Evolutionary conservation across 2,113 vertebrate genomes (phyloP).

Genomic region (Ranitomeya imitator): DNA sequence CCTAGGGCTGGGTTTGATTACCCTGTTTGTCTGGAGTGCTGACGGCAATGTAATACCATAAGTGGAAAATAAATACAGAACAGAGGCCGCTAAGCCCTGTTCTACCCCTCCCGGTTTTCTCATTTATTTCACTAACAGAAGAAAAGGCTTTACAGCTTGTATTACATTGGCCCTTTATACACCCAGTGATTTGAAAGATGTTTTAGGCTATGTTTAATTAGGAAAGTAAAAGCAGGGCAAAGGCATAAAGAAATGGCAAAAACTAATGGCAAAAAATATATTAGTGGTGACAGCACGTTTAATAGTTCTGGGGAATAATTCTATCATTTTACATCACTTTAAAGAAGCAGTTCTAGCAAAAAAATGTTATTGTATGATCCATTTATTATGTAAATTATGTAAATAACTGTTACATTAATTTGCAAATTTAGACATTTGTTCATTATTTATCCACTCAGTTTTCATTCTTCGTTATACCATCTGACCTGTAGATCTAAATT

Average conservation of each 20-base stretch:
- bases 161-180: slow-evolving; percentile 39
- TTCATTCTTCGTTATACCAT: no score
- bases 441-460: no score
- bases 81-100: slow-evolving; percentile 1
- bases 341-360: not conserved
- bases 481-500: no score
- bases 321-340: not conserved
- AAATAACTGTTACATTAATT: no score
- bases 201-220: slow-evolving; percentile 37
- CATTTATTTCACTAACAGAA: not conserved
- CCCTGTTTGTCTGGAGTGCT: slow-evolving; percentile 42
- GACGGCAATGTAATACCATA: slow-evolving; percentile 48
- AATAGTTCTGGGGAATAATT: not conserved
- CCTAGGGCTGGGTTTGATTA: slow-evolving; percentile 44
- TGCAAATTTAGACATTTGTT: no score
- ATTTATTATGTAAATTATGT: no score
- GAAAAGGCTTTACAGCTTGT: slow-evolving; percentile 36
- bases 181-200: slow-evolving; percentile 26
- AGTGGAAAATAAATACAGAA: slow-evolving; percentile 46
- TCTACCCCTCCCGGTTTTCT: slow-evolving; percentile 7
- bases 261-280: not conserved
- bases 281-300: not conserved
- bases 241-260: not conserved
- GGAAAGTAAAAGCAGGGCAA: not conserved
- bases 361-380: no score